Base-by-base conservation (phyloP, 2,888 invertebrate genomes). In the Drosophila fungiperda region DNA sequence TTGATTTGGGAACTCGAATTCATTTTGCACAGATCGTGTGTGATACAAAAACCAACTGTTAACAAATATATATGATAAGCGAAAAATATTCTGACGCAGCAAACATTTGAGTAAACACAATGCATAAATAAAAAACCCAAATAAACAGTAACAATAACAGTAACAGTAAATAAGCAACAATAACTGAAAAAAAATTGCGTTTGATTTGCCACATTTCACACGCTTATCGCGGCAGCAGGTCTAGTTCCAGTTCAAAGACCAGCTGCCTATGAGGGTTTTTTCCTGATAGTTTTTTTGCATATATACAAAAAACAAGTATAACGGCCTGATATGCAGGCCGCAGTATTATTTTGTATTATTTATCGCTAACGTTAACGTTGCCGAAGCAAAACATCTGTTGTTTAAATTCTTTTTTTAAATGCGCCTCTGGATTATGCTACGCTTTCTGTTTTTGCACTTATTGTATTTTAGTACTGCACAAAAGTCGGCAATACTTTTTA, bases 201-300 rank as follows among this genome's bases (percentile, higher is more conserved):
- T 58, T 52, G 52, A 55, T 49, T 57, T 72, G 66, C 50, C 63
- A 48, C 59, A 58, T 81, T 76, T 78, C 78, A 68, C 78, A 78
- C 78, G 78, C 78, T 81, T 81, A 78, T 78, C 78, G 52, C 55
- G 45, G 15, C 40, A 8, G 33, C 35, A 29, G 1, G 50, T n/a
- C 17, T 23, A 38, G 26, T 55, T 33, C 15, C 52, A 35, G 75
- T 62, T 60, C 72, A 78, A 63, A 81, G 63, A 55, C 50, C 52
- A 36, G 11, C 42, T 64, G 55, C 42, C 29, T n/a, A 9, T 12
- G 12, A 52, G 1, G 1, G 32, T 15, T 42, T 62, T 59, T 17
- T 40, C 3, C 1, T 23, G 8, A 7, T n/a, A 45, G 26, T 55
- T 33, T 26, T 23, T 23, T 49, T 17, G n/a, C 35, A 36, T 36